Evolutionary conservation across 1,140 invertebrate genomes (phyloP), one percentile per base, ranked within the genome.

Genomic region (Probaryconus sp.): DNA sequence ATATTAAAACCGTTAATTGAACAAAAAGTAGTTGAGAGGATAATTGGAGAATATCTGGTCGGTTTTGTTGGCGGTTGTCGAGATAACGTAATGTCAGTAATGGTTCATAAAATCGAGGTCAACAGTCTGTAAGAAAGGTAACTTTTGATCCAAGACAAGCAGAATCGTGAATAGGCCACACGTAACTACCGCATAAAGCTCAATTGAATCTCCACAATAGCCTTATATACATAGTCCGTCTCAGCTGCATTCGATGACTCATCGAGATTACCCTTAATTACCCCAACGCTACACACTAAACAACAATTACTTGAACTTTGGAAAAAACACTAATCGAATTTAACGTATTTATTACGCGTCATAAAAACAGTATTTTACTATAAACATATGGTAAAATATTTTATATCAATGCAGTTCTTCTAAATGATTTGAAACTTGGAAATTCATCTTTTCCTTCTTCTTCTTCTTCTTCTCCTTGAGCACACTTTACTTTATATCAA

Each of bases 61-160:
- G 63, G 63, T 76, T 79, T 79, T 51, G 70, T 30, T 20, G 51
- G 26, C 40, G 13, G n/a, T n/a, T 11, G 16, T 10, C 20, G 48
- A 70, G 79, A 78, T 79, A 79, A 79, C 37, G 67, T 70, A 73
- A 80, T 72, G 71, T 76, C 47, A 30, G 75, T 69, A 64, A 79
- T 71, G 51, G 71, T 45, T 78, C 76, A 63, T 78, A 43, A 55
- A 20, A 74, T 70, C 64, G 51, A 40, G 55, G 61, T 72, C 74
- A 79, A 74, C 76, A 70, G 60, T 45, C 65, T 60, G 60, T 78
- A 72, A 78, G 76, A 79, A 38, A 17, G 35, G 14, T 17, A 6
- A 14, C 35, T 38, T 38, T 38, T 38, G 35, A 38, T 38, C 35
- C 35, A 38, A 38, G 35, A 38, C 14, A 17, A 14, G 35, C 31